Conservation (phyloP, 2,888 invertebrate genomes). For the Rapana venosa region DNA sequence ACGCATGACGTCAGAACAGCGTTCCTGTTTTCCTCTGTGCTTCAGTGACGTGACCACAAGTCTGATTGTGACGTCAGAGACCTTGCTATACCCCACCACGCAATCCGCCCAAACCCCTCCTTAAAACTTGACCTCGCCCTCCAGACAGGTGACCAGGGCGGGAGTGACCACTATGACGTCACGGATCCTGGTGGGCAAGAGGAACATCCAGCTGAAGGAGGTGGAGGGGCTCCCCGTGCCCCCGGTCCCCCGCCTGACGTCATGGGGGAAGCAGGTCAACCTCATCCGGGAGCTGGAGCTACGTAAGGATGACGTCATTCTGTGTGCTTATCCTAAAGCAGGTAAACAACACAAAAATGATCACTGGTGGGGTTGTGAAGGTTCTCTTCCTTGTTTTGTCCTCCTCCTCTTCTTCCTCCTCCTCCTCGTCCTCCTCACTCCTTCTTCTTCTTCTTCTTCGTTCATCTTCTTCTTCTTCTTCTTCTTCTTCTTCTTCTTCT, state of each 20-base stretch:
- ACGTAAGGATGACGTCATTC: constrained; percentile 29
- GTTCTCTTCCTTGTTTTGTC: not conserved
- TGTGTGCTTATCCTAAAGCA: constrained; percentile 41
- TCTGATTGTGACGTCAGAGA: not conserved
- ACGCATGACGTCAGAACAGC: not conserved
- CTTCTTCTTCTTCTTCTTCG: not conserved
- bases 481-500: not conserved
- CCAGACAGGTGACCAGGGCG: not conserved
- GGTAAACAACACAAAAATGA: not conserved
- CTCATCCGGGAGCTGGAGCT: constrained; percentile 28
- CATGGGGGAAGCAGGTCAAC: constrained; percentile 25
- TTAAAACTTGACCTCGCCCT: not conserved
- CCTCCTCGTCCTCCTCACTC: not conserved
- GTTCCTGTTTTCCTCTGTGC: not conserved
- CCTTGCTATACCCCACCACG: not conserved
- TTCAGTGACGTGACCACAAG: not conserved
- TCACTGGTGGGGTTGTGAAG: not conserved
- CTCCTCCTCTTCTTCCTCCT: not conserved
- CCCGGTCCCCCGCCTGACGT: not conserved
- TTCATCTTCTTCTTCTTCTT: not conserved
- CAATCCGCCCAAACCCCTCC: not conserved
- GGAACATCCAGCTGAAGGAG: not conserved
- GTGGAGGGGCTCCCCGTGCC: constrained; percentile 34
- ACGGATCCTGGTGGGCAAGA: not conserved
- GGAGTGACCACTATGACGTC: not conserved